These are phyloP conservation scores for Eurytoma californica DNA, from an alignment of 2,888 invertebrate genomes.

Conservation along the genomic window DNA sequence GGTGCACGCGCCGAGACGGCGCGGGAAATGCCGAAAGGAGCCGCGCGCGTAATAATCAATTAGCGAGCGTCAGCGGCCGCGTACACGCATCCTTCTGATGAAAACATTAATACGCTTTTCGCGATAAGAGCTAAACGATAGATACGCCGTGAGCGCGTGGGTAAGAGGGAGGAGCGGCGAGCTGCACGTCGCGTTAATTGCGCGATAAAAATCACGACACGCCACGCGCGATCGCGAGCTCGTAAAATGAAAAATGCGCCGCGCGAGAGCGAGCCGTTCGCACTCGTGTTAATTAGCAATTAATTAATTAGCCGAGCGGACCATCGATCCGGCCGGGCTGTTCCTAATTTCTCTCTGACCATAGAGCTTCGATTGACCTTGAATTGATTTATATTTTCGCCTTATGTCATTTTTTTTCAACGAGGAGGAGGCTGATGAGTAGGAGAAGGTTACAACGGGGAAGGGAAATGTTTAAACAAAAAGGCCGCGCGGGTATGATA, in stretches of 20 bases:
- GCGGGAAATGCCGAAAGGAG: conserved; percentile 7
- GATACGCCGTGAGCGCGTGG: conserved; percentile 26
- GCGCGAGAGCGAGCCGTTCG: conserved; percentile 58
- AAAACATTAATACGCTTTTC: conserved; percentile 52
- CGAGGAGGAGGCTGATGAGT: no score
- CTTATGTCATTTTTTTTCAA: neutral
- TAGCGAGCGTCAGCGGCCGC: conserved; percentile 25
- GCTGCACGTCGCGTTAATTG: conserved; percentile 74
- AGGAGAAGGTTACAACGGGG: neutral
- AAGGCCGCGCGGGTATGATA: neutral
- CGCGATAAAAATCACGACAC: conserved; percentile 75
- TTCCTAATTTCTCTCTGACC: neutral
- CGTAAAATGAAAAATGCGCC: conserved; percentile 66
- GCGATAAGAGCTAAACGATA: conserved; percentile 46
- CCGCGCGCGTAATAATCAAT: conserved; percentile 20
- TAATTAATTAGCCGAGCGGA: conserved; percentile 62
- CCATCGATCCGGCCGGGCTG: conserved; percentile 1
- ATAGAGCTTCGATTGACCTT: neutral
- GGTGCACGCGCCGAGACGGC: no score
- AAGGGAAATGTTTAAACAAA: conserved; percentile 33
- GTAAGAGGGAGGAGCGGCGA: conserved; percentile 63
- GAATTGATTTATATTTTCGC: neutral
- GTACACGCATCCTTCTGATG: conserved; percentile 36
- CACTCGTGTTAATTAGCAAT: conserved; percentile 64
- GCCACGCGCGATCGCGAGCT: conserved; percentile 63